These are phyloP conservation scores for Choreutis nemorana DNA, from an alignment of 2,888 invertebrate species.

Conservation along the genomic window DNA sequence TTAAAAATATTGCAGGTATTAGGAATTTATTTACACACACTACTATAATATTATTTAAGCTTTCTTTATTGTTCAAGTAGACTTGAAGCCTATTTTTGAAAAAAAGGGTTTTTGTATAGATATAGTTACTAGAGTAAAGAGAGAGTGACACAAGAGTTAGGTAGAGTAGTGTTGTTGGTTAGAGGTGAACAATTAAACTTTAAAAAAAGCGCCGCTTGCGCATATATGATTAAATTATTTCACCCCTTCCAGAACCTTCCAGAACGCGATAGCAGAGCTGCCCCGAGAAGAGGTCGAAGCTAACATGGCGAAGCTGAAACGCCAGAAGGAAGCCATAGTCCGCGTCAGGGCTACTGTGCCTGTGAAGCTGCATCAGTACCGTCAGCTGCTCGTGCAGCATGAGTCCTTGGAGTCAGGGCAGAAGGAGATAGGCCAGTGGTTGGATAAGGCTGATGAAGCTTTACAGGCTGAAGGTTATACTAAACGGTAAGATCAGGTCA, in stretches of 20 bases:
- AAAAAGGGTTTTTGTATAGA: too few relatives aligned
- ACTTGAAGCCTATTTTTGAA: too few relatives aligned
- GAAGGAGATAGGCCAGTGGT: slow-evolving; percentile 85
- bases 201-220: too few relatives aligned
- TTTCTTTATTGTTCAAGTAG: too few relatives aligned
- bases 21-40: too few relatives aligned
- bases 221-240: too few relatives aligned
- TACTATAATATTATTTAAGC: too few relatives aligned
- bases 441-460: slow-evolving; percentile 83
- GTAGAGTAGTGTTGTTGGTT: too few relatives aligned
- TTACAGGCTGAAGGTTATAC: slow-evolving; percentile 54
- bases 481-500: slow-evolving; percentile 29
- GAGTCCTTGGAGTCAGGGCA: slow-evolving; percentile 90
- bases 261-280: slow-evolving; percentile 87
- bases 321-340: slow-evolving; percentile 88
- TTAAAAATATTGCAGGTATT: too few relatives aligned
- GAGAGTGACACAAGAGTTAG: too few relatives aligned
- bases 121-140: too few relatives aligned
- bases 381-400: slow-evolving; percentile 86
- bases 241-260: slow-evolving; percentile 78
- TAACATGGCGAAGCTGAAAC: slow-evolving; percentile 88
- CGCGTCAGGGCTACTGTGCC: slow-evolving; percentile 85
- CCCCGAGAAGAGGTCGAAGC: slow-evolving; percentile 90
- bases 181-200: too few relatives aligned
- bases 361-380: slow-evolving; percentile 80